phyloP scores from a whole-genome alignment of 2,797 vertebrate species.

The Distichodus sexfasciatus region DNA sequence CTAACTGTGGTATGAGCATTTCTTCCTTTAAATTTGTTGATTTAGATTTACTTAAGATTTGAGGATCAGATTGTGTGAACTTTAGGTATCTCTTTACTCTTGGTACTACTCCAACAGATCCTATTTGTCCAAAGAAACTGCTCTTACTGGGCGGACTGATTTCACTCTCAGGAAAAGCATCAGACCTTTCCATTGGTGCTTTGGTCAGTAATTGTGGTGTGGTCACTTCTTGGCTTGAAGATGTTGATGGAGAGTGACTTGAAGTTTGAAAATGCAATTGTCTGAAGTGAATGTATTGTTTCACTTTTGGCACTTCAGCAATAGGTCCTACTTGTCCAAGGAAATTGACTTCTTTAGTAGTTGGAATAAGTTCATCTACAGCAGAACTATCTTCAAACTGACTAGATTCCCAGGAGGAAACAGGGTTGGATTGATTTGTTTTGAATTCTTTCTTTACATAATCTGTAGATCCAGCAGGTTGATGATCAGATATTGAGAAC shows the following conservation, averaged over 20 bases:
- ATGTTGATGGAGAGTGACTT: not conserved
- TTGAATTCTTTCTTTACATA: not conserved
- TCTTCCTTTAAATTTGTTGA: not conserved
- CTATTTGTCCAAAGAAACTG: not conserved
- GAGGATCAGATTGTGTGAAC: constrained; percentile 4
- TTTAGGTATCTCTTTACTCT: constrained; percentile 19
- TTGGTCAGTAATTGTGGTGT: not conserved
- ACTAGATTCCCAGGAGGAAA: too few relatives aligned
- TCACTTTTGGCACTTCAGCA: constrained; percentile 21
- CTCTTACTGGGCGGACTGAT: not conserved
- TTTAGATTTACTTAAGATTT: not conserved
- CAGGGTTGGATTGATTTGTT: too few relatives aligned
- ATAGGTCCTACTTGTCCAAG: not conserved
- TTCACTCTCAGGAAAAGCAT: not conserved
- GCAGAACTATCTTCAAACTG: not conserved
- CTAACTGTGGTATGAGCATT: not conserved
- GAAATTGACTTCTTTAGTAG: not conserved
- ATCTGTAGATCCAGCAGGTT: not conserved
- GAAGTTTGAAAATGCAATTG: not conserved
- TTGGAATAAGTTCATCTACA: not conserved
- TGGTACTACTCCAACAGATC: not conserved
- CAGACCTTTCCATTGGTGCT: not conserved
- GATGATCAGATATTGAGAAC: constrained; percentile 15
- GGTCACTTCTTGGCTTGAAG: not conserved
- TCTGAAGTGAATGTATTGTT: constrained; percentile 28